Conservation (phyloP, 2,113 vertebrate species). For the Austrofundulus limnaeus region DNA sequence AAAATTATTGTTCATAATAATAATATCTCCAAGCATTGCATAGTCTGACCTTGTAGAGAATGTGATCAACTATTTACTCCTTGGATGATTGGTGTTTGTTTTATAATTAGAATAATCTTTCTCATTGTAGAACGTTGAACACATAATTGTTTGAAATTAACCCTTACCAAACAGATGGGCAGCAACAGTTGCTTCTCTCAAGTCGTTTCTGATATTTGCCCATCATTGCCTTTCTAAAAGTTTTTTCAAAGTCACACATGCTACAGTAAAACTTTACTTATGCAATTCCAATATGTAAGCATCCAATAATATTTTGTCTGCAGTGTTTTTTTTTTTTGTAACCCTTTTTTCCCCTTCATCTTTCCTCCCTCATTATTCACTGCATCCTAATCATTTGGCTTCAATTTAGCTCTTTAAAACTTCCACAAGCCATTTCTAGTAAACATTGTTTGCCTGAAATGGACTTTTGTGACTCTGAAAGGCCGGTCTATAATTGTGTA, state of each 20-base stretch:
- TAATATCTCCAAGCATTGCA: too few species aligned
- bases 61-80: too few species aligned
- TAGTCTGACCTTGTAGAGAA: too few species aligned
- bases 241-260: neutral
- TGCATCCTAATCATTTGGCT: slow-evolving; percentile 42
- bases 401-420: slow-evolving; percentile 59
- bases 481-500: slow-evolving; percentile 67
- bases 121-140: too few species aligned
- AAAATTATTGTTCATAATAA: too few species aligned
- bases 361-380: slow-evolving; percentile 34
- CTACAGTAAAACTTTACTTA: neutral
- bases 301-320: neutral
- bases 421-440: slow-evolving; percentile 58
- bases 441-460: slow-evolving; percentile 67
- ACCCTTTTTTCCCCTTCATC: slow-evolving; percentile 29
- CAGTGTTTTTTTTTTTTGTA: slow-evolving; percentile 13
- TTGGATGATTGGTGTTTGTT: too few species aligned
- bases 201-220: too few species aligned
- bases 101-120: too few species aligned
- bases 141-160: too few species aligned
- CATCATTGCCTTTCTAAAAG: neutral
- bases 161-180: too few species aligned
- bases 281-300: neutral
- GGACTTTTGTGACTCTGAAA: slow-evolving; percentile 66
- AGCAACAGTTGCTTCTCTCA: too few species aligned